Conservation (phyloP, 2,888 invertebrate genomes). For the Tubulanus polymorphus region DNA sequence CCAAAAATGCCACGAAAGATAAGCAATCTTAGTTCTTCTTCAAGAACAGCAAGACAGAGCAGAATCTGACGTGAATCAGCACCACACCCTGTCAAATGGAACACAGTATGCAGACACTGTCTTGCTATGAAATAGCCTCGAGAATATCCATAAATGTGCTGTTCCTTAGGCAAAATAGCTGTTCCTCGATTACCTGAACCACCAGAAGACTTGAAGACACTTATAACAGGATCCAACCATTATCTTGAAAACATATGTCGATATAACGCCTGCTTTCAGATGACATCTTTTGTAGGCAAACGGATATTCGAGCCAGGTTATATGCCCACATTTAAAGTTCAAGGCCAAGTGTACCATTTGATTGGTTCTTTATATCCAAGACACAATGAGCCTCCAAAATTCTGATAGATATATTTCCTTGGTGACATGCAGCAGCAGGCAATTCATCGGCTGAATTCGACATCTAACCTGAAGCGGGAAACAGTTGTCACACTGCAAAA, state of each 20-base stretch:
- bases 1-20: no score
- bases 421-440: neutral
- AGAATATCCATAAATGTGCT: neutral
- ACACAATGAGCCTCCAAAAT: no score
- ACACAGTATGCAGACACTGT: neutral
- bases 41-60: no score
- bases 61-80: no score
- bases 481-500: neutral
- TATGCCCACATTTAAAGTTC: slow-evolving; percentile 3
- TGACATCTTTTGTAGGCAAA: slow-evolving; percentile 28
- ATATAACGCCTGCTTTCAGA: slow-evolving; percentile 28
- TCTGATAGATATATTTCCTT: neutral
- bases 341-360: slow-evolving; percentile 7
- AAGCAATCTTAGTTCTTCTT: no score
- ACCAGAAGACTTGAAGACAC: neutral
- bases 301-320: slow-evolving; percentile 7
- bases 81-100: no score
- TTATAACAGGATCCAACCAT: slow-evolving; percentile 4
- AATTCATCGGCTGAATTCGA: neutral
- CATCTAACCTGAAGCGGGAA: neutral
- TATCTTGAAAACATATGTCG: slow-evolving; percentile 19
- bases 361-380: slow-evolving; percentile 6
- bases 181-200: neutral
- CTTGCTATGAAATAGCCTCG: neutral
- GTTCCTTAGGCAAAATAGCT: neutral